phyloP scores from a whole-genome alignment of 2,888 invertebrate genomes.

The Hemistola chrysoprasaria region DNA sequence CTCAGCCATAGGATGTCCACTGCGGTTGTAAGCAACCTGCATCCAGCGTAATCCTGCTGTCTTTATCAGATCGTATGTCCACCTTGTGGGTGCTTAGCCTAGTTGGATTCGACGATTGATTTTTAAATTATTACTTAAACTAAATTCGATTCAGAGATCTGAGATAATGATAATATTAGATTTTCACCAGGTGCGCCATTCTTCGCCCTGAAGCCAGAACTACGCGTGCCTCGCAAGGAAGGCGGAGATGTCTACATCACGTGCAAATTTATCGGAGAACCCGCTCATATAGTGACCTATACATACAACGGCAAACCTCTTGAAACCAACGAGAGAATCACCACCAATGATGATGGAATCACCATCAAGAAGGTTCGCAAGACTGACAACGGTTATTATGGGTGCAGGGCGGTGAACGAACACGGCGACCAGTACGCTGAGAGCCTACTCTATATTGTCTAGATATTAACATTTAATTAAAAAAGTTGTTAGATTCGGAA shows the following conservation, averaged over 20 bases:
- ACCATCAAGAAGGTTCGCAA: constrained; percentile 49
- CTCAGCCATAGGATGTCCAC: too few relatives aligned
- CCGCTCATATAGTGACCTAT: constrained; percentile 47
- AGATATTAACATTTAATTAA: too few relatives aligned
- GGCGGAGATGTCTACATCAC: constrained; percentile 53
- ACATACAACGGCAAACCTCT: constrained; percentile 51
- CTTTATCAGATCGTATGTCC: too few relatives aligned
- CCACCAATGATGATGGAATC: constrained; percentile 40
- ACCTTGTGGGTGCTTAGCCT: too few relatives aligned
- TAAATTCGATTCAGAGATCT: too few relatives aligned
- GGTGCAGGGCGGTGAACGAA: constrained; percentile 52
- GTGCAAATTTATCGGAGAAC: constrained; percentile 49
- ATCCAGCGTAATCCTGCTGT: too few relatives aligned
- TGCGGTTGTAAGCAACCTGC: too few relatives aligned
- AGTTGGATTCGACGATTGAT: too few relatives aligned
- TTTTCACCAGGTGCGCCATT: constrained; percentile 49
- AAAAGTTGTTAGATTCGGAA: too few relatives aligned
- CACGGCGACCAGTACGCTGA: constrained; percentile 53
- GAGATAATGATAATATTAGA: too few relatives aligned
- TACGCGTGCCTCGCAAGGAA: constrained; percentile 35
- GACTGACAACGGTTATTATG: constrained; percentile 59
- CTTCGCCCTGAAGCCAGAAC: constrained; percentile 41
- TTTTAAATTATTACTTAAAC: too few relatives aligned
- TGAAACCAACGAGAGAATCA: constrained; percentile 28
- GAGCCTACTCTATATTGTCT: constrained; percentile 18